Conservation (phyloP, 2,113 vertebrate species). For the Mus pahari region DNA sequence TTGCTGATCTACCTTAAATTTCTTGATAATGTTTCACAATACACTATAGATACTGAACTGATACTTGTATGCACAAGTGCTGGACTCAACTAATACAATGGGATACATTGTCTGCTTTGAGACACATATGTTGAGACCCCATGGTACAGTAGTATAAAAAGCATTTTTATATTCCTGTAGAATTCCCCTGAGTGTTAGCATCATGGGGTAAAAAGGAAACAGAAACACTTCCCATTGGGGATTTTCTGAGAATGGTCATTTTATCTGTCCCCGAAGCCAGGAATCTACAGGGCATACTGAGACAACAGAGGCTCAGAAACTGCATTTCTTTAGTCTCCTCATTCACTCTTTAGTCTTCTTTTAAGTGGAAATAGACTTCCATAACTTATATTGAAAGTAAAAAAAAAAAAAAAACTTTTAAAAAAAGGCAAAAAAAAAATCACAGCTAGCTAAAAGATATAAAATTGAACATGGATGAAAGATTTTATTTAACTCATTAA, state of each 20-base stretch:
- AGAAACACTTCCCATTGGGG: background rate
- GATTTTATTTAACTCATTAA: slow-evolving; percentile 59
- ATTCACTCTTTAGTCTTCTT: background rate
- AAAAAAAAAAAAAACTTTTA: background rate
- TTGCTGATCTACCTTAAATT: background rate
- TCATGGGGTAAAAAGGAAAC: background rate
- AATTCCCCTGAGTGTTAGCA: background rate
- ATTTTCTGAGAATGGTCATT: background rate
- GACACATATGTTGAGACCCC: background rate
- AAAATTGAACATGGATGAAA: slow-evolving; percentile 48
- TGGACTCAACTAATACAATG: background rate
- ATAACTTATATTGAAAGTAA: slow-evolving; percentile 10
- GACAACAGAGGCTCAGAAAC: background rate
- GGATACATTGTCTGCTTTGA: background rate
- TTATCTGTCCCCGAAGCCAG: background rate
- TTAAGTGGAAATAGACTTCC: background rate
- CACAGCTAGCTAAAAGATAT: background rate
- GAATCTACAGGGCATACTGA: background rate
- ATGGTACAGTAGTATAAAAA: background rate
- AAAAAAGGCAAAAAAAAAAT: slow-evolving; percentile 9
- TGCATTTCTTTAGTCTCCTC: background rate
- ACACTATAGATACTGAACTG: background rate
- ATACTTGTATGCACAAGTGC: background rate
- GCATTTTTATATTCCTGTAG: background rate
- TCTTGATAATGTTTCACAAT: background rate